Base-by-base conservation (phyloP, 1,140 invertebrate species). In the Heliconius congener region DNA sequence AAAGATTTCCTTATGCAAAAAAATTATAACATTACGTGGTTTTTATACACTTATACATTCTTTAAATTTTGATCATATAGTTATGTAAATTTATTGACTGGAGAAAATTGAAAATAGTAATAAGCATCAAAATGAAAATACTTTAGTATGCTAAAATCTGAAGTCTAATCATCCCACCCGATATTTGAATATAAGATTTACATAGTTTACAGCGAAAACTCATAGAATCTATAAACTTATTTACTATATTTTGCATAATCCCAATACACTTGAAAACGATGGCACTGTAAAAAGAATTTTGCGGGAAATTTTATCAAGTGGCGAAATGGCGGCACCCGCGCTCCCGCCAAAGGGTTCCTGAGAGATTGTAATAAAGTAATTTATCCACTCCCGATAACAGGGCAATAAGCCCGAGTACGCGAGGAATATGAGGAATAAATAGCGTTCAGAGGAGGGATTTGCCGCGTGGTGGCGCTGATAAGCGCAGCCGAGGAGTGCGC, bases 381-480 rank as follows among this genome's bases (percentile, higher is more conserved):
- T 91, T 92, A 93, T 91, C 90, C 87, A 90, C 83, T 91, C 88
- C 83, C 89, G 91, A 92, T 93, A 92, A 91, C 87, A 77, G 87
- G 87, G 80, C 82, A 83, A 83, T 82, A 83, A 83, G 81, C 83
- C 83, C 83, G 76, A 77, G 76, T 81, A 78, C 82, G 78, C 73
- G 76, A 81, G 71, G 81, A 73, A 77, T 79, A 79, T 76, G 82
- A 81, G 74, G 77, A 81, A 74, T 81, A 83, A 79, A 82, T 80
- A 82, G 75, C 75, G 78, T 77, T 76, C 71, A 57, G 70, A 23
- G 77, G 42, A 46, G 42, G 77, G 73, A 78, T 84, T 82, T 84
- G 73, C 55, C 82, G 83, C 83, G 83, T 84, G 83, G 76, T 80
- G 81, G 76, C 78, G 50, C 57, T 76, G 83, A 84, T 84, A 84